A percentile compares a stretch with the other conserved stretches of the same genome.
Evolutionary conservation across 2,113 vertebrate genomes (phyloP).

Genomic region (Elephas maximus): DNA sequence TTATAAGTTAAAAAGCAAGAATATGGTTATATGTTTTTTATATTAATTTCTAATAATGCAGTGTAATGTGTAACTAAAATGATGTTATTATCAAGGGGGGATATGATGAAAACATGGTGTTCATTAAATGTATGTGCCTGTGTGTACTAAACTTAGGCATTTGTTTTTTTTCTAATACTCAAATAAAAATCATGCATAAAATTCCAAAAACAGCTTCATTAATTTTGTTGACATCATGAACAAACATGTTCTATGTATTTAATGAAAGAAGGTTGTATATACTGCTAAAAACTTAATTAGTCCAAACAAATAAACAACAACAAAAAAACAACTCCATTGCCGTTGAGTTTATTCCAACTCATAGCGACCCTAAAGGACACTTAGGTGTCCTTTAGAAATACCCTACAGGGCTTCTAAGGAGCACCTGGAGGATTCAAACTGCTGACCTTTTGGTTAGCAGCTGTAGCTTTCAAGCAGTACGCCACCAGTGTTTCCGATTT

Average conservation of each 20-base stretch:
- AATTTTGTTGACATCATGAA: not conserved
- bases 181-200: constrained; percentile 21
- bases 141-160: not conserved
- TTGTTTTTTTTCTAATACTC: not conserved
- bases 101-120: not conserved
- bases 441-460: too few species aligned
- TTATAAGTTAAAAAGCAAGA: constrained; percentile 22
- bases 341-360: too few species aligned
- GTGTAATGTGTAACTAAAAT: not conserved
- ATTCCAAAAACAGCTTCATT: not conserved
- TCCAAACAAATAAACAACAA: too few species aligned
- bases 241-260: not conserved
- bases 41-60: not conserved
- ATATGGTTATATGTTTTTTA: not conserved
- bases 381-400: too few species aligned
- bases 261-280: not conserved
- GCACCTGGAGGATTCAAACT: too few species aligned
- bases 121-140: not conserved
- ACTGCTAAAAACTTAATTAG: not conserved
- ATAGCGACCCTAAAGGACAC: too few species aligned
- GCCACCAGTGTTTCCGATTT: too few species aligned
- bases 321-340: too few species aligned
- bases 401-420: too few species aligned
- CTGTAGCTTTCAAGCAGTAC: too few species aligned
- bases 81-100: not conserved